Evolutionary conservation across 2,797 vertebrate genomes (phyloP), one percentile per base, ranked within the genome.

Genomic region (Podarcis lilfordi): DNA sequence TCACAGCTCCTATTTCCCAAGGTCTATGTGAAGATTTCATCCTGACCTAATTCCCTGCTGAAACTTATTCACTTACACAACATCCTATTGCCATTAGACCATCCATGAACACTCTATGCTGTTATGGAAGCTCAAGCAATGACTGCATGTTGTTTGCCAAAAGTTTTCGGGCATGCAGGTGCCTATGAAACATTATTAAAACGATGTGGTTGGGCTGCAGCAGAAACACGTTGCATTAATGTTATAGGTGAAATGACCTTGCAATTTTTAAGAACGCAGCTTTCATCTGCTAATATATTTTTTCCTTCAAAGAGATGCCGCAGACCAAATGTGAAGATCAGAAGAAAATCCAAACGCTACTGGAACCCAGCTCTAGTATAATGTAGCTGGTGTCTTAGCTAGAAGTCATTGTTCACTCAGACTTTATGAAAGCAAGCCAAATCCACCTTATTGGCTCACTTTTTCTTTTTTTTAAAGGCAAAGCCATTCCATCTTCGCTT

Each of bases 371-470:
- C 11, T 68, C 61, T 68, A 59, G 11, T 17, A 68, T 82, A 77
- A 68, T 35, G 40, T 84, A 50, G 23, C 80, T 37, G 85, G 29
- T 9, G 43, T 81, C 91, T 92, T 87, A 91, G 77, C 61, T 81
- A 32, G 50, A 77, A 92, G 80, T 86, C 86, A 89, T 74, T 32
- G 0, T 82, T 69, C 45, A 83, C 77, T 10, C 84, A 21, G 75
- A 88, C 45, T 87, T 87, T 78, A 88, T 91, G 91, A 91, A 92
- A 92, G 55, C 29, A 50, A 76, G 88, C 40, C 90, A 93, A 92
- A 92, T 75, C 72, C 50, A 88, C 85, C 88, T 91, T 91, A 92
- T 84, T 93, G 91, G 78, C 88, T 94, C 76, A 50, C 86, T 27
- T 91, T 94, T 4, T 55, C 3, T 50, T 13, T 27, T 91, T 94